Evolutionary conservation across 2,888 invertebrate species (phyloP).

Genomic region (Aproaerema taeniolella): DNA sequence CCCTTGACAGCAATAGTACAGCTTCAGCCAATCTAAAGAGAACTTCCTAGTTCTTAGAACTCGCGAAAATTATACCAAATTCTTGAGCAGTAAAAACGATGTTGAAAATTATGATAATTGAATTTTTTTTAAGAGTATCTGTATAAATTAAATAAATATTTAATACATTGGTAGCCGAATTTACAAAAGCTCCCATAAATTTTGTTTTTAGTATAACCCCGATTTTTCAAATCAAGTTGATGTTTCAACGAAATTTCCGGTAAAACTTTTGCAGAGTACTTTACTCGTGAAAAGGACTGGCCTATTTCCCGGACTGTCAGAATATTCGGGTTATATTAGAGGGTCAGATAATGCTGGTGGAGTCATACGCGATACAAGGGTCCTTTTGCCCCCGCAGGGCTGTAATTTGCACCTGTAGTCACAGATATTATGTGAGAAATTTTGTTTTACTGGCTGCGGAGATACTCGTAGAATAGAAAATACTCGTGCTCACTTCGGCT

Average conservation of each 20-base stretch:
- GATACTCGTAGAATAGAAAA: constrained; percentile 23
- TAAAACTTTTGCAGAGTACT: no score
- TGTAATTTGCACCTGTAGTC: constrained; percentile 70
- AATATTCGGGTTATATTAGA: constrained; percentile 31
- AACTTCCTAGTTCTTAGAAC: constrained; percentile 34
- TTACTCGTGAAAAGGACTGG: no score
- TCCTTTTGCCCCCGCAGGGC: constrained; percentile 48
- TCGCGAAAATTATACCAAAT: constrained; percentile 31
- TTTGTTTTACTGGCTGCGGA: constrained; percentile 47
- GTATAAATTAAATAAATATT: no score
- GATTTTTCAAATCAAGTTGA: no score
- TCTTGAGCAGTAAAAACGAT: constrained; percentile 19
- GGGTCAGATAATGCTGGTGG: constrained; percentile 42
- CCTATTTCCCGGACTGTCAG: no score
- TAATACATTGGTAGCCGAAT: no score
- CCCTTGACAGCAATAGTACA: constrained; percentile 64
- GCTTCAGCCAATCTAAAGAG: constrained; percentile 48
- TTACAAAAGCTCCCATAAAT: no score
- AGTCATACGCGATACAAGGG: constrained; percentile 51
- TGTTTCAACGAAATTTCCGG: no score
- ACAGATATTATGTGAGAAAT: constrained; percentile 64
- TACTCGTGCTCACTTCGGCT: no score
- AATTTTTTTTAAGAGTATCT: no score
- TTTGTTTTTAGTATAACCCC: no score
- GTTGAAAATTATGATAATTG: no score